Percentiles rank a stretch among this genome's conserved stretches.
Conservation (phyloP, 2,113 vertebrate species). For the Heliornis fulica region DNA sequence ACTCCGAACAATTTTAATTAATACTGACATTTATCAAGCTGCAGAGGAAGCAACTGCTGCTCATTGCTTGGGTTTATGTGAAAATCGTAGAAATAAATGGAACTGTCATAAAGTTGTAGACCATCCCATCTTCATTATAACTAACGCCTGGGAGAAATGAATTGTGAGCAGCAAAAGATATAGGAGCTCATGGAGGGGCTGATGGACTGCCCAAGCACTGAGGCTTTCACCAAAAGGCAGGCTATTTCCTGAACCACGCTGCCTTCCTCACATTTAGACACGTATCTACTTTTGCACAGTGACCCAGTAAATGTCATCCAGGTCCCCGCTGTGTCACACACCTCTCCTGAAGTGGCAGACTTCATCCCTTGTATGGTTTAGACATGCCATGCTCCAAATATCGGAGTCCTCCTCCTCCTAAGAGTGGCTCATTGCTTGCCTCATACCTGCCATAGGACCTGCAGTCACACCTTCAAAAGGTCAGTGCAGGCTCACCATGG, state of each 20-base stretch:
- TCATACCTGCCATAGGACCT: neutral
- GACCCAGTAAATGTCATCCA: neutral
- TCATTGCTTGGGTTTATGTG: conserved; percentile 40
- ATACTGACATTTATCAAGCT: conserved; percentile 68
- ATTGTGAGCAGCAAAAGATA: conserved; percentile 11
- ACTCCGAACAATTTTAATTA: conserved; percentile 54
- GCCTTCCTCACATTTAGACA: neutral
- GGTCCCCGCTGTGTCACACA: neutral
- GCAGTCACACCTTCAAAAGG: neutral
- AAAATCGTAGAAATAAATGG: conserved; percentile 64
- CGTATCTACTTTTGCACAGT: neutral
- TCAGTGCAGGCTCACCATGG: neutral
- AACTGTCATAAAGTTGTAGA: conserved; percentile 58
- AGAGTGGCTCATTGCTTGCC: neutral
- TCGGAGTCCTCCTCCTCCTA: too few relatives aligned
- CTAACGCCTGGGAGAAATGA: conserved; percentile 9
- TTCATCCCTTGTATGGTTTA: fast-evolving
- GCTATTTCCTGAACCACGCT: neutral
- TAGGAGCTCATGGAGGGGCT: neutral
- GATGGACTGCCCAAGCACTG: neutral
- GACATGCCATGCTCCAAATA: fast-evolving
- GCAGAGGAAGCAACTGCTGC: conserved; percentile 57
- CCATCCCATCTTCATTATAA: conserved; percentile 52
- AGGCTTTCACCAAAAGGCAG: neutral
- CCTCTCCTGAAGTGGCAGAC: neutral